Evolutionary conservation across 1,140 invertebrate genomes (phyloP).

Genomic region (Bombus haemorrhoidalis): DNA sequence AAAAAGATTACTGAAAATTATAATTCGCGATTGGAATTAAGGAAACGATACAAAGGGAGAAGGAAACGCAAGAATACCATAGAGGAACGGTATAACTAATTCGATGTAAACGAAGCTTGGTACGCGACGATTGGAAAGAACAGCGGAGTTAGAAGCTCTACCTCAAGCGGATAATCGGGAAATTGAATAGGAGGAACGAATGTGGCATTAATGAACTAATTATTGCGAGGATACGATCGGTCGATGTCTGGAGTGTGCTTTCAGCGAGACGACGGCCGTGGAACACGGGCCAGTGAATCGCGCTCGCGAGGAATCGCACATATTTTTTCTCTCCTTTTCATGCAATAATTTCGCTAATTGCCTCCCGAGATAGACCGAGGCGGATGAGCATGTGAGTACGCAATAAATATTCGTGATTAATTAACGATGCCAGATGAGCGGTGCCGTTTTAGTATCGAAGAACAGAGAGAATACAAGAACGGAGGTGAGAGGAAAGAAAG

Average conservation of each 20-base stretch:
- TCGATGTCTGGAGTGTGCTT: constrained; percentile 55
- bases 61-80: neutral
- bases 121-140: neutral
- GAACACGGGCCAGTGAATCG: constrained; percentile 55
- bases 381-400: constrained; percentile 61
- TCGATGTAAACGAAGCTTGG: neutral
- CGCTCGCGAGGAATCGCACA: constrained; percentile 58
- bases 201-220: constrained; percentile 67
- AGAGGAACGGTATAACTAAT: neutral
- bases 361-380: constrained; percentile 45
- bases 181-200: constrained; percentile 53
- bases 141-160: neutral
- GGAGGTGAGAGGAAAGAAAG: neutral
- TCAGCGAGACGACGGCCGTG: constrained; percentile 51
- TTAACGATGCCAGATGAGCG: constrained; percentile 64
- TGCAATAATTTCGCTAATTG: constrained; percentile 72
- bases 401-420: constrained; percentile 74
- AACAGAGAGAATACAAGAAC: neutral
- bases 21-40: neutral
- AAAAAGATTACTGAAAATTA: no score
- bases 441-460: constrained; percentile 30
- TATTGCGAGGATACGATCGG: constrained; percentile 57
- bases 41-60: neutral
- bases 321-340: constrained; percentile 57
- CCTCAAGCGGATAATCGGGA: constrained; percentile 45